Conservation (phyloP, 2,113 vertebrate genomes). For the Callipepla squamata region DNA sequence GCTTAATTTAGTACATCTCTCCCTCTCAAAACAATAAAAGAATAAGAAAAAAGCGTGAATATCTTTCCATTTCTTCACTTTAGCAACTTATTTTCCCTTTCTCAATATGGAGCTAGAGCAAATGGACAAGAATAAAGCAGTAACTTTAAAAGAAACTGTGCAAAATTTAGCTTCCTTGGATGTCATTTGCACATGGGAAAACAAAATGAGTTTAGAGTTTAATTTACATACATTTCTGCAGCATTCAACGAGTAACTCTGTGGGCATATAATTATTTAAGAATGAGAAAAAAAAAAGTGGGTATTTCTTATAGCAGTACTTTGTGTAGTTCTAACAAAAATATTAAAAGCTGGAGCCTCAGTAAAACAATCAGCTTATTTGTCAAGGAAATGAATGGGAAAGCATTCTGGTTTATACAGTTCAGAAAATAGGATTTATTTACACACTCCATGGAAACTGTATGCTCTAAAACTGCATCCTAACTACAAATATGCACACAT, state of each 20-base stretch:
- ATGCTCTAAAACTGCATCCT: conserved; percentile 8
- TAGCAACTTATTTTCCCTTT: not conserved
- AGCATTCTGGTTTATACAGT: not conserved
- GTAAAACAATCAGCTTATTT: conserved; percentile 14
- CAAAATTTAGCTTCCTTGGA: not conserved
- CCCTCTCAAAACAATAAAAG: not conserved
- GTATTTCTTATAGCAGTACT: not conserved
- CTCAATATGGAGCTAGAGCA: not conserved
- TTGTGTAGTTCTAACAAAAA: not conserved
- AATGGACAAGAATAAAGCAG: not conserved
- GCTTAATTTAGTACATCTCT: not conserved
- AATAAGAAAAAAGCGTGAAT: not conserved
- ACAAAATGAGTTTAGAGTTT: not conserved
- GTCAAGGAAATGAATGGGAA: conserved; percentile 44
- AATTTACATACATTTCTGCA: not conserved
- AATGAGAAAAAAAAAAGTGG: conserved; percentile 13
- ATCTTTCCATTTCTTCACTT: not conserved
- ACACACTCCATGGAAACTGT: conserved; percentile 21
- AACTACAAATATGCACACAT: conserved; percentile 1
- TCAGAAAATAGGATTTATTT: conserved; percentile 47
- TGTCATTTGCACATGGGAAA: not conserved
- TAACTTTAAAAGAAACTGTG: not conserved
- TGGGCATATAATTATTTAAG: not conserved
- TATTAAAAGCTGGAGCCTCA: not conserved
- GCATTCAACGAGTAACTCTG: not conserved